Evolutionary conservation across 2,888 invertebrate genomes (phyloP).

Genomic region (Temnothorax rugatulus): DNA sequence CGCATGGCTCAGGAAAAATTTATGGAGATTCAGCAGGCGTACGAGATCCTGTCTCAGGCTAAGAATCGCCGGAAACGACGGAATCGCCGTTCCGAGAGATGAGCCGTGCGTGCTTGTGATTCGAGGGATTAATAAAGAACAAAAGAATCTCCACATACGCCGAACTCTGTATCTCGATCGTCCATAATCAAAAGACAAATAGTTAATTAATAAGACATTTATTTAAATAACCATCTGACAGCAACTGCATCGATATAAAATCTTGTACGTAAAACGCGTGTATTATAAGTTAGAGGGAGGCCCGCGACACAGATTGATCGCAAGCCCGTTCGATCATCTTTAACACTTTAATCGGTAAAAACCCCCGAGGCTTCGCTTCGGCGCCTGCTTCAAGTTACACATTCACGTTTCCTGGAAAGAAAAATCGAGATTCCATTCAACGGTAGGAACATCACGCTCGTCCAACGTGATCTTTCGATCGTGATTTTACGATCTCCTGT

Average conservation of each 20-base stretch:
- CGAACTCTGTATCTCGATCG: background rate
- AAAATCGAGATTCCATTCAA: constrained; percentile 12
- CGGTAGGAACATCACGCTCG: background rate
- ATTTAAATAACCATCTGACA: constrained; percentile 65
- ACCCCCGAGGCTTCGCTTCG: background rate
- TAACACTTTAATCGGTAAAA: constrained; percentile 9
- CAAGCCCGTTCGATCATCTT: constrained; percentile 17
- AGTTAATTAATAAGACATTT: constrained; percentile 62
- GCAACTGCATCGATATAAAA: constrained; percentile 61
- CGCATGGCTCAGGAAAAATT: constrained; percentile 93
- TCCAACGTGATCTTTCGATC: background rate
- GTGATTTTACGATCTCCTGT: constrained; percentile 16
- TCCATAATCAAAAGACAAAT: constrained; percentile 20
- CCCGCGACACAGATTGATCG: constrained; percentile 10
- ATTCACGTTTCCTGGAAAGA: constrained; percentile 17
- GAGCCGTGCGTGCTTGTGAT: background rate
- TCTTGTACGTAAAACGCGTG: constrained; percentile 44
- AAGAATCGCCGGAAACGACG: constrained; percentile 91
- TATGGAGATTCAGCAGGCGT: constrained; percentile 97
- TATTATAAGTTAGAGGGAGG: constrained; percentile 37
- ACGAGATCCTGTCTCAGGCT: constrained; percentile 94
- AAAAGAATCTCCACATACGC: background rate
- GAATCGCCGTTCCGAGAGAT: constrained; percentile 87
- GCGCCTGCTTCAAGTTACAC: background rate
- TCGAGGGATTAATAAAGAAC: background rate